A percentile compares a stretch with the other conserved stretches of the same genome.
These are phyloP conservation scores for Oncorhynchus keta DNA, from an alignment of 2,113 vertebrate species.

Conservation along the genomic window DNA sequence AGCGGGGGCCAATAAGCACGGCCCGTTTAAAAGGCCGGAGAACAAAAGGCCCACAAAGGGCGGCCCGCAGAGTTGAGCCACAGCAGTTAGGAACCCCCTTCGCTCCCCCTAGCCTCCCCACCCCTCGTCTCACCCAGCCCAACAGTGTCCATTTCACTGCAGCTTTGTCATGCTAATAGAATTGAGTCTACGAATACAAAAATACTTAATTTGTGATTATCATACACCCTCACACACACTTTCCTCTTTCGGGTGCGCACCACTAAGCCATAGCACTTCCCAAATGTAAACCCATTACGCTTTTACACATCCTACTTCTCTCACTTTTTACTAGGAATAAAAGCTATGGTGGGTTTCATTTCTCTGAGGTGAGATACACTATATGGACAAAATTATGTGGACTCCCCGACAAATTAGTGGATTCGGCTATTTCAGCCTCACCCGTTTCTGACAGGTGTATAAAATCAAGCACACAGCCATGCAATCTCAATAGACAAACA, in stretches of 20 bases:
- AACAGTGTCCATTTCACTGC: constrained; percentile 89
- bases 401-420: too few species aligned
- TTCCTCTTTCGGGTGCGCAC: constrained; percentile 52
- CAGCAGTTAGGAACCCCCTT: constrained; percentile 76
- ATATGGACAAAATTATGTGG: background rate
- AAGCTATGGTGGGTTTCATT: constrained; percentile 73
- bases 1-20: constrained; percentile 88
- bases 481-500: too few species aligned
- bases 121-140: constrained; percentile 67
- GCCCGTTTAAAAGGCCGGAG: constrained; percentile 83
- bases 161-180: constrained; percentile 96
- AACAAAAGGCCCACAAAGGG: constrained; percentile 88
- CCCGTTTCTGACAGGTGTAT: too few species aligned
- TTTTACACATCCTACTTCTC: constrained; percentile 66
- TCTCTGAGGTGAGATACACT: constrained; percentile 22
- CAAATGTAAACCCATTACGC: constrained; percentile 57
- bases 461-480: too few species aligned
- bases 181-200: constrained; percentile 93
- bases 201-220: constrained; percentile 91
- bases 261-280: constrained; percentile 77
- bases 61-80: constrained; percentile 79
- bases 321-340: constrained; percentile 21
- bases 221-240: constrained; percentile 37
- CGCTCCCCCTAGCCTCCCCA: constrained; percentile 29
- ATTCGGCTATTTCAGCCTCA: too few species aligned